Conservation (phyloP, 1,140 invertebrate genomes). For the Drosophila novamexicana region DNA sequence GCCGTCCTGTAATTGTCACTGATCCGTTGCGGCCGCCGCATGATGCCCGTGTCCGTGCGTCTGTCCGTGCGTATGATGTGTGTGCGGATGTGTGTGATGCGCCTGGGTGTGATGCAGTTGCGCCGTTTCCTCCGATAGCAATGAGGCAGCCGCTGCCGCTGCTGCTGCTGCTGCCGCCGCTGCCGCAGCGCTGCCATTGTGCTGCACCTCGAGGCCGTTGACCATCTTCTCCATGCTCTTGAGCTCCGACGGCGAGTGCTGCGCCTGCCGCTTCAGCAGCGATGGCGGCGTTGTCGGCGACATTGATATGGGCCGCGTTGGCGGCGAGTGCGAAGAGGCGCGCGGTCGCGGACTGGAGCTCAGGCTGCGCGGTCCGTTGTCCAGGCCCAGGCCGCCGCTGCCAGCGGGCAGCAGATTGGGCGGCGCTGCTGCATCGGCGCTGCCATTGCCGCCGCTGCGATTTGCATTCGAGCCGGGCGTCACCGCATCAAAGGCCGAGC, state of each 20-base stretch:
- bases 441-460: slow-evolving; percentile 54
- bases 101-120: slow-evolving; percentile 61
- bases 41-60: slow-evolving; percentile 30
- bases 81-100: slow-evolving; percentile 53
- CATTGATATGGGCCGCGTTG: slow-evolving; percentile 85
- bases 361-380: slow-evolving; percentile 86
- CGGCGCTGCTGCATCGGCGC: slow-evolving; percentile 41
- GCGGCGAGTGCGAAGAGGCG: slow-evolving; percentile 86
- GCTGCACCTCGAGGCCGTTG: slow-evolving; percentile 94
- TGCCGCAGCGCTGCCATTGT: slow-evolving; percentile 73
- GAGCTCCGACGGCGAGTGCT: slow-evolving; percentile 89
- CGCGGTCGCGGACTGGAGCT: slow-evolving; percentile 88
- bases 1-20: slow-evolving; percentile 84
- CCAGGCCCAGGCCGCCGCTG: slow-evolving; percentile 46
- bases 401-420: slow-evolving; percentile 34
- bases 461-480: slow-evolving; percentile 88
- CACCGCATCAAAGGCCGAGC: slow-evolving; percentile 93
- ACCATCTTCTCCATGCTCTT: slow-evolving; percentile 99
- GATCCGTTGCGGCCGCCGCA: slow-evolving; percentile 60
- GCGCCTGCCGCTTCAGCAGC: slow-evolving; percentile 64
- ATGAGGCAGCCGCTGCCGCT: slow-evolving; percentile 50
- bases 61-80: slow-evolving; percentile 44
- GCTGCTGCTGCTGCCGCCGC: slow-evolving; percentile 53
- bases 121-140: slow-evolving; percentile 61
- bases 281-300: slow-evolving; percentile 85